Percentiles rank a stretch among this genome's conserved stretches.
These are phyloP conservation scores for Clarias batrachus DNA, from an alignment of 2,113 vertebrate species.

Conservation along the genomic window DNA sequence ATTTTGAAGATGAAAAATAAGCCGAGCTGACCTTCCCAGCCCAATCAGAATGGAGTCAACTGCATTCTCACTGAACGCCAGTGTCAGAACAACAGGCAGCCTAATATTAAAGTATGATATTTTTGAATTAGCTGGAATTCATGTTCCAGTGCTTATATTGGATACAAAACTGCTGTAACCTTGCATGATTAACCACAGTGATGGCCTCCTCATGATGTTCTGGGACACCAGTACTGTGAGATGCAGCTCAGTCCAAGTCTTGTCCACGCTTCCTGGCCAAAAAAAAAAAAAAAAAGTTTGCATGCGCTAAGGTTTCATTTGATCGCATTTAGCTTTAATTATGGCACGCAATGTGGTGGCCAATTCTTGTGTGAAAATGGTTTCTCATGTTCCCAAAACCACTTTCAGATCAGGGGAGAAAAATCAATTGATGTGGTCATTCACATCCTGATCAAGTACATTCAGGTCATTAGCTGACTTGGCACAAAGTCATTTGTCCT, in stretches of 20 bases:
- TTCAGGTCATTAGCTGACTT: no score
- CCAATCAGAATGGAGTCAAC: conserved; percentile 11
- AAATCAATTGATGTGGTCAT: no score
- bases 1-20: conserved; percentile 16
- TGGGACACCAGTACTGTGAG: background rate
- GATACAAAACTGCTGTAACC: background rate
- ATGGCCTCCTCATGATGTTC: background rate
- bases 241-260: background rate
- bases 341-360: no score
- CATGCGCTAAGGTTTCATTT: no score
- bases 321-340: no score
- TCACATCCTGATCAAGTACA: no score
- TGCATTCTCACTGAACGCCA: conserved; percentile 4
- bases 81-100: background rate
- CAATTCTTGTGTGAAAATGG: no score
- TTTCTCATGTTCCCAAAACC: no score
- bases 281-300: no score
- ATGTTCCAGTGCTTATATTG: conserved; percentile 24
- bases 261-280: background rate
- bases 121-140: conserved; percentile 6
- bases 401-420: no score
- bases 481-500: no score
- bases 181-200: background rate
- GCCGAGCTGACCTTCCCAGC: conserved; percentile 9
- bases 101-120: conserved; percentile 29